Percentiles rank a stretch among this genome's conserved stretches.
Conservation (phyloP, 2,888 invertebrate genomes). For the Aethes cnicana region DNA sequence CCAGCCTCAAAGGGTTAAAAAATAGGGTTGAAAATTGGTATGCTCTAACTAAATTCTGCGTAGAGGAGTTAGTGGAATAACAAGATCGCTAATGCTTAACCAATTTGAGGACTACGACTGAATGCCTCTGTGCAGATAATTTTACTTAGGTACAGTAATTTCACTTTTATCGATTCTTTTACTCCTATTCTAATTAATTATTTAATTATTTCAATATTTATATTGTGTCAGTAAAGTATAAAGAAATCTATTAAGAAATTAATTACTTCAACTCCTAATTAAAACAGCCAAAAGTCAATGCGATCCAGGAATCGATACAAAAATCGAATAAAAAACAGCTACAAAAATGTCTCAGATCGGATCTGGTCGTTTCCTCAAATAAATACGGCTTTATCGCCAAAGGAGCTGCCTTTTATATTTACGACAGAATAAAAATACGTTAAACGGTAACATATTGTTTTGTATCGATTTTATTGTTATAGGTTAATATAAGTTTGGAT, state of each 20-base stretch:
- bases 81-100: too few relatives aligned
- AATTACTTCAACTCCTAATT: constrained; percentile 10
- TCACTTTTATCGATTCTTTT: too few relatives aligned
- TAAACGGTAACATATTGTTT: constrained; percentile 50
- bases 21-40: too few relatives aligned
- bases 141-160: too few relatives aligned
- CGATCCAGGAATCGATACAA: constrained; percentile 19
- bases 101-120: too few relatives aligned
- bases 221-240: background rate
- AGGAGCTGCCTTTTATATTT: constrained; percentile 52
- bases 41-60: too few relatives aligned
- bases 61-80: too few relatives aligned
- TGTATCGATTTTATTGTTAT: constrained; percentile 74
- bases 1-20: too few relatives aligned
- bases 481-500: constrained; percentile 34
- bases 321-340: constrained; percentile 25
- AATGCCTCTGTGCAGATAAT: too few relatives aligned
- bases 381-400: constrained; percentile 52
- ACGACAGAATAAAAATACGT: constrained; percentile 48
- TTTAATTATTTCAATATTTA: background rate
- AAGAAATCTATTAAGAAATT: background rate
- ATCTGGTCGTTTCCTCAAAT: constrained; percentile 35
- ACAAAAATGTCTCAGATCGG: constrained; percentile 26
- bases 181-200: constrained; percentile 16
- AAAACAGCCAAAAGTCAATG: constrained; percentile 7